A percentile compares a stretch with the other conserved stretches of the same genome.
phyloP scores from a whole-genome alignment of 2,888 invertebrate species.

The Colostygia pectinataria region DNA sequence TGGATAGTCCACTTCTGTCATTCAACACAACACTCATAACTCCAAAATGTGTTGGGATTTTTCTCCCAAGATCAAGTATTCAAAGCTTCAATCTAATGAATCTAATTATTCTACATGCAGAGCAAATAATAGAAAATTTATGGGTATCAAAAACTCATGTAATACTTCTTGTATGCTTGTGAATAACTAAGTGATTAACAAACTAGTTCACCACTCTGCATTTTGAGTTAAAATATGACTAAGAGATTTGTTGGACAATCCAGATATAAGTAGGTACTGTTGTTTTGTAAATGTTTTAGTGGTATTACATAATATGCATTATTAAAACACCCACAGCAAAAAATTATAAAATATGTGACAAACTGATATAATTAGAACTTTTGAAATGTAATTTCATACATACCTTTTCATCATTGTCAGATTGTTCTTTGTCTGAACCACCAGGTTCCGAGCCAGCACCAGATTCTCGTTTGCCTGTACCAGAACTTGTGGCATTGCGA shows the following conservation, averaged over 20 bases:
- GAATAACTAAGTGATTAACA: constrained; percentile 11
- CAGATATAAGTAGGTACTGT: constrained; percentile 70
- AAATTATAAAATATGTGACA: too few species aligned
- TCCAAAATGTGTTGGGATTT: constrained; percentile 34
- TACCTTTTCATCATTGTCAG: constrained; percentile 96
- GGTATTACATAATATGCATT: neutral
- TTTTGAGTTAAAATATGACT: constrained; percentile 55
- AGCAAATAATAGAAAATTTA: constrained; percentile 41
- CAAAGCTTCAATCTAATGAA: constrained; percentile 27
- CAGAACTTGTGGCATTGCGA: constrained; percentile 87
- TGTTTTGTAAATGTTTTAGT: constrained; percentile 18
- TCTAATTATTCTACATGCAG: constrained; percentile 43
- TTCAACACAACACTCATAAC: constrained; percentile 61
- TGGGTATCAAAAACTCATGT: constrained; percentile 1
- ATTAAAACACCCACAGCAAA: neutral
- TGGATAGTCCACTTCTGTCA: constrained; percentile 91
- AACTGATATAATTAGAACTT: too few species aligned
- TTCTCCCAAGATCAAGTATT: constrained; percentile 24
- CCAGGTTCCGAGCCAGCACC: constrained; percentile 91
- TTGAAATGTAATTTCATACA: constrained; percentile 47
- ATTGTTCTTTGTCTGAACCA: constrained; percentile 90
- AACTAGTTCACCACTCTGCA: constrained; percentile 64
- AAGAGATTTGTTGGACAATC: constrained; percentile 69
- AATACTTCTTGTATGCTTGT: neutral
- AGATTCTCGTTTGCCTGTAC: constrained; percentile 86